Percentiles rank a stretch among this genome's conserved stretches.
These are phyloP conservation scores for Sclerurus mexicanus DNA, from an alignment of 2,113 vertebrate species.

Conservation along the genomic window DNA sequence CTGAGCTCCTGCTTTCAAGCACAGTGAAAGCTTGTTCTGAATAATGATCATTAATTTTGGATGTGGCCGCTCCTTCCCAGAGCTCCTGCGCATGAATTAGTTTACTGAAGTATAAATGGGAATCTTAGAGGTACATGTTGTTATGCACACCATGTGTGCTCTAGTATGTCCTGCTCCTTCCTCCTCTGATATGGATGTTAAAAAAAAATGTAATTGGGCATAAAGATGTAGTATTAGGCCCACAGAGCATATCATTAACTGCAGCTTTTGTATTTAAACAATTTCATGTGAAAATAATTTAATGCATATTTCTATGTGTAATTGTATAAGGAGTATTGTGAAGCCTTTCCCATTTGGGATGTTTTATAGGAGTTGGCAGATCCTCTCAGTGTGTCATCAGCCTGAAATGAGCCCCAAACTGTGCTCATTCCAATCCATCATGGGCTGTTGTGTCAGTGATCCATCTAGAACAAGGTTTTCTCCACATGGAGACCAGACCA, in stretches of 20 bases:
- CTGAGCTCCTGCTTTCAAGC: background rate
- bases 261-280: background rate
- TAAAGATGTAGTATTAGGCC: background rate
- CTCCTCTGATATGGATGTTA: background rate
- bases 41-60: background rate
- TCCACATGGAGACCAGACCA: background rate
- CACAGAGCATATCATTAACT: background rate
- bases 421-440: background rate
- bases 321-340: background rate
- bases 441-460: background rate
- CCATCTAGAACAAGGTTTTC: background rate
- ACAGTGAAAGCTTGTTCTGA: background rate
- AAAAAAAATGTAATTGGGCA: slow-evolving; percentile 1
- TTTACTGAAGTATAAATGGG: background rate
- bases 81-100: background rate
- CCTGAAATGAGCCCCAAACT: background rate
- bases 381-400: background rate
- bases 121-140: background rate
- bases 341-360: background rate
- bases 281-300: slow-evolving; percentile 1
- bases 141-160: background rate
- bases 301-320: background rate
- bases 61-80: background rate
- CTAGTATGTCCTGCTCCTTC: background rate
- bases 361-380: background rate